phyloP scores from a whole-genome alignment of 2,113 vertebrate genomes.

The Callorhinus ursinus region DNA sequence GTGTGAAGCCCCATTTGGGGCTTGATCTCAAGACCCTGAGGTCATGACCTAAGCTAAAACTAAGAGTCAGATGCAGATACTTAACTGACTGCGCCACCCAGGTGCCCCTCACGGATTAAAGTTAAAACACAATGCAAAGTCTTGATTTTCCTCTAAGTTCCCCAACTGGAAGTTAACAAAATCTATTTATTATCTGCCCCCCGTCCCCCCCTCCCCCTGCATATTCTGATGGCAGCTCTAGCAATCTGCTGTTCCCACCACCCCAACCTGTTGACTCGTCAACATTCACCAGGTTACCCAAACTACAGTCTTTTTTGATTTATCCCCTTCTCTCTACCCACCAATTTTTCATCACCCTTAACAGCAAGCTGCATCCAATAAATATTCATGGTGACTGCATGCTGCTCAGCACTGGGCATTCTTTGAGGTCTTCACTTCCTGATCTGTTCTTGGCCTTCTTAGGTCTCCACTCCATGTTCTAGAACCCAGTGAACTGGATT shows the following conservation, averaged over 20 bases:
- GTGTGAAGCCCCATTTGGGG: neutral
- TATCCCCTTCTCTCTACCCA: neutral
- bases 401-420: neutral
- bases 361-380: neutral
- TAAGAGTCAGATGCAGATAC: neutral
- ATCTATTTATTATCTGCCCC: neutral
- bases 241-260: neutral
- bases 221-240: rapidly evolving
- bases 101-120: neutral
- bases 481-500: neutral
- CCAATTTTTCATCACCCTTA: neutral
- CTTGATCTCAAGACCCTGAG: neutral
- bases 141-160: neutral
- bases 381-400: neutral
- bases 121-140: neutral
- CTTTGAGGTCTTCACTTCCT: neutral
- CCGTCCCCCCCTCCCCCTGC: too few relatives aligned
- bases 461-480: neutral
- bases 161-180: neutral
- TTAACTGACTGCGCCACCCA: neutral
- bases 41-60: neutral
- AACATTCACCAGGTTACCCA: neutral
- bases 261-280: neutral
- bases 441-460: neutral
- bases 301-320: neutral